These are phyloP conservation scores for Ceryle rudis DNA, from an alignment of 2,797 vertebrate genomes.

Conservation along the genomic window DNA sequence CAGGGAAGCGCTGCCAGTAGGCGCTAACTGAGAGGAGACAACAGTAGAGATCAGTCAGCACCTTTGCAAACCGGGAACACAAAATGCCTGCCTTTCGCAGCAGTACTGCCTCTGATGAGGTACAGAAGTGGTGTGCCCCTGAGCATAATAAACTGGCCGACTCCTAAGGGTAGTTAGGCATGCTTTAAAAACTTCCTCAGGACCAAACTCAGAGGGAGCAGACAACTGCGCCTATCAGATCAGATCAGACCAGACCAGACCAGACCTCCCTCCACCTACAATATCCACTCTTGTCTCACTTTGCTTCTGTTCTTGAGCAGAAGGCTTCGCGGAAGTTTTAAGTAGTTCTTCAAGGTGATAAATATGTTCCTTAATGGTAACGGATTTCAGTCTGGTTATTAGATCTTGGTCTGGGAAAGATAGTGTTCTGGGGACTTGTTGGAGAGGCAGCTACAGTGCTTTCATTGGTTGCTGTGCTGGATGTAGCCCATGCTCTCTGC, in stretches of 20 bases:
- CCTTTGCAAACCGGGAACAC: neutral
- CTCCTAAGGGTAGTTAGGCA: neutral
- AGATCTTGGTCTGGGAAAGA: neutral
- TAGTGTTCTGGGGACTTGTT: neutral
- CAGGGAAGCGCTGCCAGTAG: slow-evolving; percentile 88
- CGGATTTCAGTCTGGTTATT: neutral
- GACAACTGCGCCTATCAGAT: neutral
- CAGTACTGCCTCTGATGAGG: neutral
- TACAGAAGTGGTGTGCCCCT: neutral
- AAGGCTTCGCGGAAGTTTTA: neutral
- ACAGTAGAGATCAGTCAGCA: neutral
- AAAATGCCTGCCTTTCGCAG: neutral
- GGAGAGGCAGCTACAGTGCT: neutral
- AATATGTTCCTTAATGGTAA: neutral
- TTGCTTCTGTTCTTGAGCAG: neutral
- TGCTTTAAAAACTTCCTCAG: neutral
- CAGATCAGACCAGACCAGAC: neutral
- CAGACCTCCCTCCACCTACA: neutral
- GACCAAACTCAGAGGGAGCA: neutral
- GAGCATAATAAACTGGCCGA: neutral
- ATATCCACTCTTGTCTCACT: neutral
- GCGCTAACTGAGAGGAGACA: slow-evolving; percentile 85
- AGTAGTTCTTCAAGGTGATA: neutral
- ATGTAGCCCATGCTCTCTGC: neutral
- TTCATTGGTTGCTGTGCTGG: neutral